Evolutionary conservation across 2,113 vertebrate species (phyloP).

Genomic region (Scartelaos histophorus): DNA sequence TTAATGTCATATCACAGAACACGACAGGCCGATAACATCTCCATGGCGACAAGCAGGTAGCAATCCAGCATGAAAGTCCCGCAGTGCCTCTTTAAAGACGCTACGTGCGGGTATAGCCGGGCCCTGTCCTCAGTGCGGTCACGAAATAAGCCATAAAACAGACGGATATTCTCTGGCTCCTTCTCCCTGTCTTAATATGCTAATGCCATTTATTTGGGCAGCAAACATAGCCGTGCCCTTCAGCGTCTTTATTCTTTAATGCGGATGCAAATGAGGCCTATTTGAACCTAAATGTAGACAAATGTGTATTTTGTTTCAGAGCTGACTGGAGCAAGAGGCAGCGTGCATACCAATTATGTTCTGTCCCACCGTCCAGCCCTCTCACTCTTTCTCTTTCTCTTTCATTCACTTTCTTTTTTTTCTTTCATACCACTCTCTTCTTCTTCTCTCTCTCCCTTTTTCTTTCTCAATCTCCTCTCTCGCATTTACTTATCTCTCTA

Average conservation of each 20-base stretch:
- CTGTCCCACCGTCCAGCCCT: constrained; percentile 44
- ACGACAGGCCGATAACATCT: too few species aligned
- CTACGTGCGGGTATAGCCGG: not conserved
- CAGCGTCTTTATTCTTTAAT: constrained; percentile 41
- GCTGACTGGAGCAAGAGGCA: constrained; percentile 44
- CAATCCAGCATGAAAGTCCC: too few species aligned
- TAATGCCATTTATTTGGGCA: constrained; percentile 17
- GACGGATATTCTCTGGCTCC: constrained; percentile 1
- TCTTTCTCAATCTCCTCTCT: too few species aligned
- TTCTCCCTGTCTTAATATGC: not conserved
- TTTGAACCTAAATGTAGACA: constrained; percentile 64
- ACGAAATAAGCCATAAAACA: constrained; percentile 4
- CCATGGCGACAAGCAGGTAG: too few species aligned
- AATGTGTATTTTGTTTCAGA: constrained; percentile 69
- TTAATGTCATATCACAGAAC: not conserved
- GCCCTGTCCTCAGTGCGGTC: constrained; percentile 2
- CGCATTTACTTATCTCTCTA: too few species aligned
- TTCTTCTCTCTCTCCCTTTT: too few species aligned
- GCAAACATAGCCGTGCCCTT: constrained; percentile 8
- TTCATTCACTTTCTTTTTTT: constrained; percentile 7
- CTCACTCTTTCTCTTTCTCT: constrained; percentile 27
- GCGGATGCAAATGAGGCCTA: constrained; percentile 45
- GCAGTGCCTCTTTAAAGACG: not conserved
- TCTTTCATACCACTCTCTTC: constrained; percentile 11
- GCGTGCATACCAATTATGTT: constrained; percentile 76